A percentile compares a stretch with the other conserved stretches of the same genome.
phyloP scores from a whole-genome alignment of 2,888 invertebrate species.

The Leptothorax acervorum region DNA sequence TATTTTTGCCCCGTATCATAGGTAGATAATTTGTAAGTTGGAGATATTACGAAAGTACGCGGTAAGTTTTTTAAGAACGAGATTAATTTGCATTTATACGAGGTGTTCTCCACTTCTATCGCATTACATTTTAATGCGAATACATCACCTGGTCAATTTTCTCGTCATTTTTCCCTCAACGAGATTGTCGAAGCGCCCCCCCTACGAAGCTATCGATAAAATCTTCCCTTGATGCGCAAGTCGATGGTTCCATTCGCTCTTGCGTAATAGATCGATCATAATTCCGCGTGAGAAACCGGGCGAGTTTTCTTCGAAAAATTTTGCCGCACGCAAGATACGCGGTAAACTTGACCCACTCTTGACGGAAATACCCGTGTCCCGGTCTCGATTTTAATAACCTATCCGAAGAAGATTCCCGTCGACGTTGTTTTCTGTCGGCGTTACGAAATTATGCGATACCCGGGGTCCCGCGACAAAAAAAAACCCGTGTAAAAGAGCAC shows the following conservation, averaged over 20 bases:
- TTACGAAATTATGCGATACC: slow-evolving; percentile 62
- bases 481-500: neutral
- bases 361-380: slow-evolving; percentile 54
- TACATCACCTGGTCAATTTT: slow-evolving; percentile 9
- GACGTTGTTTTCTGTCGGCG: slow-evolving; percentile 11
- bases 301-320: slow-evolving; percentile 22
- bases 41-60: slow-evolving; percentile 2
- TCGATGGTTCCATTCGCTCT: neutral
- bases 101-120: neutral
- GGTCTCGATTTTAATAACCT: slow-evolving; percentile 48
- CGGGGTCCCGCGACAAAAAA: slow-evolving; percentile 4
- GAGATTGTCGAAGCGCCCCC: neutral
- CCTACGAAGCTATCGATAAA: slow-evolving; percentile 6
- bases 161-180: neutral
- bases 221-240: neutral
- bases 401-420: slow-evolving; percentile 28
- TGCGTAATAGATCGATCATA: neutral
- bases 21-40: slow-evolving; percentile 14
- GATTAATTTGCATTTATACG: slow-evolving; percentile 23
- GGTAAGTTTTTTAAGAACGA: slow-evolving; percentile 14
- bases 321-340: neutral
- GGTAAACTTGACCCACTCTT: slow-evolving; percentile 71
- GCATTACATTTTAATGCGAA: slow-evolving; percentile 10
- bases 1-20: neutral
- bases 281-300: neutral